Evolutionary conservation across 2,797 vertebrate species (phyloP), one percentile per base, ranked within the genome.

Genomic region (Smutsia temminckii): DNA sequence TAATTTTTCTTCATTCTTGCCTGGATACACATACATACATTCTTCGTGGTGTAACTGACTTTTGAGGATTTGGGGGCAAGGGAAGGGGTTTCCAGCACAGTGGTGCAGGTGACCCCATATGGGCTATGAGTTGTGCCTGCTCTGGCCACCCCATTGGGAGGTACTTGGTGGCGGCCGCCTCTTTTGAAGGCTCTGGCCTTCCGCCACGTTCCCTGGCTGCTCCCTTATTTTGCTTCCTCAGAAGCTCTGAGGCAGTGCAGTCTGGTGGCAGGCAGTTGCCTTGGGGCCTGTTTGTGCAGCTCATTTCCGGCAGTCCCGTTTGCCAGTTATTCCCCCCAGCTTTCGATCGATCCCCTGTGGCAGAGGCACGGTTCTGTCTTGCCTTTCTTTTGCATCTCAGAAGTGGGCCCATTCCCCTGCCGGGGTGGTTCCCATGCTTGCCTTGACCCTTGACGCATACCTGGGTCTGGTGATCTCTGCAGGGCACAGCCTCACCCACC

Each of bases 261-360:
- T 20, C 87, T 94, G 77, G 85, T 59, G 32, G 55, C 85, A 71
- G 68, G 74, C 11, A 51, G 78, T 59, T 91, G 88, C 91, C 79
- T 63, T 37, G 75, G 91, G 96, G 53, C 63, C 93, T 57, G 93
- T 89, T 93, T 63, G 83, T 64, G 49, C 55, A 59, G 74, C 86
- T 94, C 55, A 8, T 80, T 84, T 81, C 86, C 95, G 78, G 89
- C 86, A 84, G 61, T 16, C 25, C 69, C 61, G 13, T 71, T 91
- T 72, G 86, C 64, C 94, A 68, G 83, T 53, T 69, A 69, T 84
- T 68, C 55, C 66, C 59, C 66, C 21, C 53, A 83, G 88, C 23
- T 89, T 80, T 93, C 91, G 69, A 95, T 61, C 34, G 23, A 85
- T 96, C 90, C 91, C 86, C 64, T 89, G 40, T 92, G 85, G 94